phyloP scores from a whole-genome alignment of 1,140 invertebrate species.

The Aradophagus sp. region DNA sequence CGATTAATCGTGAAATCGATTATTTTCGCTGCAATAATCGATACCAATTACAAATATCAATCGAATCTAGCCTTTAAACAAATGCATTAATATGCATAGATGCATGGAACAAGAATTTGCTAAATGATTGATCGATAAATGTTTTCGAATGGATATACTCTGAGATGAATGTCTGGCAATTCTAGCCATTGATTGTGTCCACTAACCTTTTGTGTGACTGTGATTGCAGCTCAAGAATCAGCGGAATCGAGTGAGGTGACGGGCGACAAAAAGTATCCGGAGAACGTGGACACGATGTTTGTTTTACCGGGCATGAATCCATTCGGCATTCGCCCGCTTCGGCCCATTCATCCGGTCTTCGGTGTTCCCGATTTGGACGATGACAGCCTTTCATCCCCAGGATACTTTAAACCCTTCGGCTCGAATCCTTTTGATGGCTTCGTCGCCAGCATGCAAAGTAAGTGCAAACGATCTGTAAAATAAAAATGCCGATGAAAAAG shows the following conservation, averaged over 20 bases:
- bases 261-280: constrained; percentile 27
- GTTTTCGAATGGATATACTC: no score
- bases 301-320: constrained; percentile 46
- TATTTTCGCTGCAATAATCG: no score
- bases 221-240: constrained; percentile 53
- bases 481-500: constrained; percentile 37
- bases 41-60: no score
- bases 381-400: constrained; percentile 35
- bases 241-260: constrained; percentile 32
- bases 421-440: constrained; percentile 52
- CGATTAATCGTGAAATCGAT: no score
- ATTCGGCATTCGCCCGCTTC: constrained; percentile 30
- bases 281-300: constrained; percentile 53
- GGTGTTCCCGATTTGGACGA: constrained; percentile 36
- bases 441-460: constrained; percentile 61
- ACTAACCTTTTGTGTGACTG: constrained; percentile 7
- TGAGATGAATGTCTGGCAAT: neutral
- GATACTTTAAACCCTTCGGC: constrained; percentile 56
- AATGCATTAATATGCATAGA: no score
- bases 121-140: no score
- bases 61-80: no score
- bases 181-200: neutral
- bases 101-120: no score
- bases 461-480: constrained; percentile 51
- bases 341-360: constrained; percentile 35